A percentile compares a stretch with the other conserved stretches of the same genome.
Conservation (phyloP, 2,888 invertebrate genomes). For the Oxystoma pomonae region DNA sequence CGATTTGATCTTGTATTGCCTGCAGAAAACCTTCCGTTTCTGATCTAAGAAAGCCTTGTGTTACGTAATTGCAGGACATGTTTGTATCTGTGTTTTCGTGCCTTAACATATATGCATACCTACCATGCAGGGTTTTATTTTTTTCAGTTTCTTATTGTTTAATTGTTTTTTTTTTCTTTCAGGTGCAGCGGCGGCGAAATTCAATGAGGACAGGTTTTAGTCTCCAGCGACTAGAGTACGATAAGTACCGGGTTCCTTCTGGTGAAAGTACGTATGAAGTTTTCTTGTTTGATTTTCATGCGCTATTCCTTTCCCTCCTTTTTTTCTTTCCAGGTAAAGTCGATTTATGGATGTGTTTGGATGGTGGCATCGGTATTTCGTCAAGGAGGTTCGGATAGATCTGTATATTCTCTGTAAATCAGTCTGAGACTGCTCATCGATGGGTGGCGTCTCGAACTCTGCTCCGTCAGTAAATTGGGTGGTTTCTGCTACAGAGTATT, state of each 20-base stretch:
- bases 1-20: neutral
- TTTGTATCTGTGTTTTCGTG: neutral
- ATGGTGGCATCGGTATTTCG: neutral
- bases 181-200: neutral
- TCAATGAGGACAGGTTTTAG: neutral
- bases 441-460: neutral
- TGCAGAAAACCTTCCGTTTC: neutral
- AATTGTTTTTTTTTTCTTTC: neutral
- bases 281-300: neutral
- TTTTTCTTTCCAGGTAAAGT: neutral
- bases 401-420: neutral
- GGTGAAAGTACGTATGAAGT: neutral
- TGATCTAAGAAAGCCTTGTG: neutral
- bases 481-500: neutral
- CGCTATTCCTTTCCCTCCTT: neutral
- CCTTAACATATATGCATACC: neutral
- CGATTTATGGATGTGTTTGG: neutral
- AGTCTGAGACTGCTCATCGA: neutral
- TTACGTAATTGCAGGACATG: neutral
- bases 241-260: neutral
- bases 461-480: neutral
- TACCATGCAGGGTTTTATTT: neutral
- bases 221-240: neutral
- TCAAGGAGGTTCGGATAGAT: neutral
- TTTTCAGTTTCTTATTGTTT: neutral